phyloP scores from a whole-genome alignment of 2,113 vertebrate genomes.

The Vimba vimba region DNA sequence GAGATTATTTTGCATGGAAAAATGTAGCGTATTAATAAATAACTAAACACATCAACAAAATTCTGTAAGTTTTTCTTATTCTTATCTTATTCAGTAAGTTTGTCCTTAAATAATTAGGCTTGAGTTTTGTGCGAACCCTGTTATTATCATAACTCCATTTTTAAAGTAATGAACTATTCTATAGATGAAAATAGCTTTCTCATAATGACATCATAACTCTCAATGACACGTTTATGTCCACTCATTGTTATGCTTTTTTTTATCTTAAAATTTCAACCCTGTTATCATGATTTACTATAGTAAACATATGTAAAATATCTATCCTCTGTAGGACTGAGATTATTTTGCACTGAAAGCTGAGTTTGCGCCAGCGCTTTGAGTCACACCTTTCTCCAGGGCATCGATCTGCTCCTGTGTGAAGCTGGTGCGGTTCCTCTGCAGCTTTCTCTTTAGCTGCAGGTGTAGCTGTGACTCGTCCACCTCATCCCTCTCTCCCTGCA shows the following conservation, averaged over 20 bases:
- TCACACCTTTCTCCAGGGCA: slow-evolving; percentile 74
- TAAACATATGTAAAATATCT: too few species aligned
- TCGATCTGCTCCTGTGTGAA: slow-evolving; percentile 78
- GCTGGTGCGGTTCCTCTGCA: slow-evolving; percentile 76
- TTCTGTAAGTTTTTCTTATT: not conserved
- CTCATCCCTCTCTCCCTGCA: slow-evolving; percentile 60
- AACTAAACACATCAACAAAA: not conserved
- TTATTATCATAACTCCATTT: not conserved
- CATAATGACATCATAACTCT: not conserved
- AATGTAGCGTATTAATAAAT: too few species aligned
- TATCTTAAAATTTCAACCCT: too few species aligned
- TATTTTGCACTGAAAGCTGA: not conserved
- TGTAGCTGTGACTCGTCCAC: slow-evolving; percentile 72
- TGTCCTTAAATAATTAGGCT: not conserved
- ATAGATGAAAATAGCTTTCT: not conserved
- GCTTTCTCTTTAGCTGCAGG: slow-evolving; percentile 75
- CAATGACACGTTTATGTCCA: too few species aligned
- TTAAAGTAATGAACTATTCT: not conserved
- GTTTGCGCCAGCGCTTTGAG: not conserved
- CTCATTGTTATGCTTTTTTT: too few species aligned
- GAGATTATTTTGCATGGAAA: not conserved
- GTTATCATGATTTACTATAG: too few species aligned
- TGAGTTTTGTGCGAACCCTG: not conserved
- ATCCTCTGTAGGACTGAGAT: not conserved
- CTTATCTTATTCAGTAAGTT: not conserved